Conservation (phyloP, 2,113 vertebrate genomes). For the Donacobius atricapilla region DNA sequence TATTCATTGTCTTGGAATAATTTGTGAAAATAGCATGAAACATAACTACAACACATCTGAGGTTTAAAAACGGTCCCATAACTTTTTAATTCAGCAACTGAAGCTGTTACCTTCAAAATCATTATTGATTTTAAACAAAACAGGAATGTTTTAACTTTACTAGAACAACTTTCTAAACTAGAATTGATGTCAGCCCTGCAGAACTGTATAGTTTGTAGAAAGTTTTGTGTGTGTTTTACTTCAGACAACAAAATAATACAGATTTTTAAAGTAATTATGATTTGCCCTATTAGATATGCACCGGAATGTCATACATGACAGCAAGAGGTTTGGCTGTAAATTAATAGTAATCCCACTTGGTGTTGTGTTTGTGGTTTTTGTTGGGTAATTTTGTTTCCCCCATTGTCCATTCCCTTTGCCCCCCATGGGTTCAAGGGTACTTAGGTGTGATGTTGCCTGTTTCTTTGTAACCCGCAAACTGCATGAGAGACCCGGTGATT, state of each 20-base stretch:
- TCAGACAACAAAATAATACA: not conserved
- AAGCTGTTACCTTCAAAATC: not conserved
- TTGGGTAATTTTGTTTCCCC: not conserved
- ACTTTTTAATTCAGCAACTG: not conserved
- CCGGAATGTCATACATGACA: not conserved
- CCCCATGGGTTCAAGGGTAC: not conserved
- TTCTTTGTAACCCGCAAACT: not conserved
- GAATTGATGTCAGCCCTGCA: not conserved
- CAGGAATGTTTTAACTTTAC: not conserved
- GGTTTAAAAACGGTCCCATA: not conserved
- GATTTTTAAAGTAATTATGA: not conserved
- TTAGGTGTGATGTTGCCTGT: not conserved
- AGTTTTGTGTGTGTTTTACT: not conserved
- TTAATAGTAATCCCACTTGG: not conserved
- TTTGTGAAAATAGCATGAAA: not conserved
- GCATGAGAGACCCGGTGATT: not conserved
- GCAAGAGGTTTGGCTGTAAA: not conserved
- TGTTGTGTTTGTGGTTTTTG: not conserved
- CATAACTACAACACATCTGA: not conserved
- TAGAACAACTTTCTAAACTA: not conserved
- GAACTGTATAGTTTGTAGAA: not conserved
- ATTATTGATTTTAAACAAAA: not conserved
- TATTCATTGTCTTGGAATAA: not conserved
- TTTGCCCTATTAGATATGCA: not conserved
- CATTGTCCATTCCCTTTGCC: not conserved